These are phyloP conservation scores for Sebastes paucispinis DNA, from an alignment of 2,797 vertebrate genomes.

Conservation along the genomic window DNA sequence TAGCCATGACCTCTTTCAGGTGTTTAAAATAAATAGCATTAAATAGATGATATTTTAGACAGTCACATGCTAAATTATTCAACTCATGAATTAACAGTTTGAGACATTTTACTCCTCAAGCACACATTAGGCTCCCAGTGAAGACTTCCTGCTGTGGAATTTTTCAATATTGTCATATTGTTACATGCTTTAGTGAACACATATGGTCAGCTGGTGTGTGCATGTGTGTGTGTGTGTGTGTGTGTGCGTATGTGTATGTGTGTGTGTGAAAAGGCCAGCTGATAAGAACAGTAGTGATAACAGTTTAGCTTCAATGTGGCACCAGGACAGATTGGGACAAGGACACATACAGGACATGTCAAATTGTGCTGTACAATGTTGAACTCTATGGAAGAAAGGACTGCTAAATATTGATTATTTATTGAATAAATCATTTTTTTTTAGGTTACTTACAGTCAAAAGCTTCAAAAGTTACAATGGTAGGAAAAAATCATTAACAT, in stretches of 20 bases:
- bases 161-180: not conserved
- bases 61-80: not conserved
- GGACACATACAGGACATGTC: slow-evolving; percentile 22
- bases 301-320: slow-evolving; percentile 38
- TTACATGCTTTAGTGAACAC: not conserved
- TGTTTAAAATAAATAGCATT: not conserved
- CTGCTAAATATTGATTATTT: not conserved
- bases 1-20: not conserved
- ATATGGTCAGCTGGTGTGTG: not conserved
- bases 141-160: not conserved
- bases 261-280: slow-evolving; percentile 22
- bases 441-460: not conserved
- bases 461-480: not conserved
- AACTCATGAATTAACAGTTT: not conserved
- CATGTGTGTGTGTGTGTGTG: not conserved
- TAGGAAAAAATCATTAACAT: not conserved
- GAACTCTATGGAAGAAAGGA: not conserved
- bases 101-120: not conserved
- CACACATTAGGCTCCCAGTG: not conserved
- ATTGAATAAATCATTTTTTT: not conserved
- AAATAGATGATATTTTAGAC: not conserved
- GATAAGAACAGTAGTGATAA: slow-evolving; percentile 53
- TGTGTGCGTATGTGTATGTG: not conserved
- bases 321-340: slow-evolving; percentile 43
- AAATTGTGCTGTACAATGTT: not conserved